Evolutionary conservation across 1,140 invertebrate species (phyloP).

Genomic region (Solenopsis invicta): DNA sequence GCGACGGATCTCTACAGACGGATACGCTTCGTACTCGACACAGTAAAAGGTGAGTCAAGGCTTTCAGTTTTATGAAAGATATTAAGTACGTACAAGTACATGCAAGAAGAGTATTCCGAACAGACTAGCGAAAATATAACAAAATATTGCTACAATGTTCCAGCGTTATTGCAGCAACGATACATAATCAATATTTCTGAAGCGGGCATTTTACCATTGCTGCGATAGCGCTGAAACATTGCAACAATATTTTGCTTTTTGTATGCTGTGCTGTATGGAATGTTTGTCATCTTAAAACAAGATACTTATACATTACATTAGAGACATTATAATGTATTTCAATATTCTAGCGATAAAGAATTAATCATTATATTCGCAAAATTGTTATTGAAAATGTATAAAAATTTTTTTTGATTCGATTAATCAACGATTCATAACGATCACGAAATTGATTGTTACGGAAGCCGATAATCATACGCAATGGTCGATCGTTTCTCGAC

Average conservation of each 20-base stretch:
- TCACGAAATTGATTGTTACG: background rate
- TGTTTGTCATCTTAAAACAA: too few species aligned
- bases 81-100: background rate
- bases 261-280: too few species aligned
- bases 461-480: background rate
- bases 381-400: too few species aligned
- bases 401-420: background rate
- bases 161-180: too few species aligned
- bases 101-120: background rate
- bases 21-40: slow-evolving; percentile 84
- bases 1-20: slow-evolving; percentile 80
- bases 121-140: too few species aligned
- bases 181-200: too few species aligned
- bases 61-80: background rate
- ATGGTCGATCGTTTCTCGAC: slow-evolving; percentile 1
- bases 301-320: background rate
- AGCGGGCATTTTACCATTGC: too few species aligned
- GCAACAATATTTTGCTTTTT: too few species aligned
- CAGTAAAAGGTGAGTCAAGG: slow-evolving; percentile 82
- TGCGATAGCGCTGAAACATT: too few species aligned
- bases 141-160: too few species aligned
- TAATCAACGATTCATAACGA: background rate
- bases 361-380: background rate
- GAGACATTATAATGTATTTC: background rate
- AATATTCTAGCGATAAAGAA: background rate